Evolutionary conservation across 2,113 vertebrate species (phyloP).

Genomic region (Nipponia nippon): DNA sequence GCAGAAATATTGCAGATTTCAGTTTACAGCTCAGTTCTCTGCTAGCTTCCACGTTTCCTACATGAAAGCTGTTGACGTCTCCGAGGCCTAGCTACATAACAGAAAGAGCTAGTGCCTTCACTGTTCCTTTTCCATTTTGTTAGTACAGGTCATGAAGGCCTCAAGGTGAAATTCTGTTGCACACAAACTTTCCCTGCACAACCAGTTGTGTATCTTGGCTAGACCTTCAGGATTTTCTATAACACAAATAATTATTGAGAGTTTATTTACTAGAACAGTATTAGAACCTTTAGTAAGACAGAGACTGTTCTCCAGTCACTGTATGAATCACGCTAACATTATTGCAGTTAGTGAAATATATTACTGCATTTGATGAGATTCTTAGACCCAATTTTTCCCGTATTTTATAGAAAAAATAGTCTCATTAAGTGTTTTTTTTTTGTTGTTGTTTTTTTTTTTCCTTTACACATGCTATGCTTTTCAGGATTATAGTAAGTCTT

Average conservation of each 20-base stretch:
- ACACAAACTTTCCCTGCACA: neutral
- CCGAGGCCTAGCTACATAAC: accelerated
- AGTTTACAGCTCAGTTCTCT: neutral
- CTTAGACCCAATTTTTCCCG: neutral
- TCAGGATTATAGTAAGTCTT: neutral
- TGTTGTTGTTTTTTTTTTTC: neutral
- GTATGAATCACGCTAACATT: neutral
- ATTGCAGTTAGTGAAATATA: neutral
- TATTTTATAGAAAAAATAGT: neutral
- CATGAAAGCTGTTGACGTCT: accelerated
- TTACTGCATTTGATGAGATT: neutral
- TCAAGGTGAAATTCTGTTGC: neutral
- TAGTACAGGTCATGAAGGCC: neutral
- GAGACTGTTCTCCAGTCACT: neutral
- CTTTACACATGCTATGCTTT: neutral
- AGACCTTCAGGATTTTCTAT: neutral
- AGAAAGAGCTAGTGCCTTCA: neutral
- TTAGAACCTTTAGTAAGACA: neutral
- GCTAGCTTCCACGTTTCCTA: neutral
- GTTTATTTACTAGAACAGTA: neutral
- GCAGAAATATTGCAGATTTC: neutral
- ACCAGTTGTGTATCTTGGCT: neutral
- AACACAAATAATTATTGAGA: neutral
- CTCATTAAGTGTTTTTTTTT: neutral
- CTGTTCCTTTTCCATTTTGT: neutral